Conservation (phyloP, 2,888 invertebrate genomes). For the Tetropium fuscum region DNA sequence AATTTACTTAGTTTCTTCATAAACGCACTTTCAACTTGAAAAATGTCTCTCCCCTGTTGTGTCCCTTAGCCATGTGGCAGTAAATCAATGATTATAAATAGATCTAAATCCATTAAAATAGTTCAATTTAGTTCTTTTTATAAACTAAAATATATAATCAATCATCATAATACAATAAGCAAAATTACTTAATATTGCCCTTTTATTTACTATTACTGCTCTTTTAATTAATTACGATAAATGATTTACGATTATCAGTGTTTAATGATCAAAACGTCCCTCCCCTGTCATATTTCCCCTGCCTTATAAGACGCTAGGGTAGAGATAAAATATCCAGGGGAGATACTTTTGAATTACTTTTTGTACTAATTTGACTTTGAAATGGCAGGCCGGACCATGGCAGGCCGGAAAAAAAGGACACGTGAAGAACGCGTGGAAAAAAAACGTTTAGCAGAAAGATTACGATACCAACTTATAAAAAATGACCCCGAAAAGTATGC, state of each 20-base stretch:
- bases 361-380: not conserved
- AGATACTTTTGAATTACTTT: not conserved
- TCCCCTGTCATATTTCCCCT: not conserved
- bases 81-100: not conserved
- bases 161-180: too few relatives aligned
- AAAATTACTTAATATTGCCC: too few relatives aligned
- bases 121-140: too few relatives aligned
- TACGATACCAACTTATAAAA: too few relatives aligned
- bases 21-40: not conserved
- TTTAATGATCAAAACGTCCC: not conserved
- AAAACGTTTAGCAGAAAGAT: too few relatives aligned
- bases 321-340: not conserved
- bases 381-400: not conserved
- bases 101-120: not conserved
- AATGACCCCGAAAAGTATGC: too few relatives aligned
- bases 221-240: not conserved
- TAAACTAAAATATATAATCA: too few relatives aligned
- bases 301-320: not conserved
- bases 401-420: not conserved
- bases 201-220: too few relatives aligned
- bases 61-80: not conserved
- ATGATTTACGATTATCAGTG: not conserved
- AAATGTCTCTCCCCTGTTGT: not conserved
- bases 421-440: not conserved
- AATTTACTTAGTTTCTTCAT: too few relatives aligned